Percentiles rank a stretch among this genome's conserved stretches.
phyloP scores from a whole-genome alignment of 2,113 vertebrate species.

The Chloropsis hardwickii region DNA sequence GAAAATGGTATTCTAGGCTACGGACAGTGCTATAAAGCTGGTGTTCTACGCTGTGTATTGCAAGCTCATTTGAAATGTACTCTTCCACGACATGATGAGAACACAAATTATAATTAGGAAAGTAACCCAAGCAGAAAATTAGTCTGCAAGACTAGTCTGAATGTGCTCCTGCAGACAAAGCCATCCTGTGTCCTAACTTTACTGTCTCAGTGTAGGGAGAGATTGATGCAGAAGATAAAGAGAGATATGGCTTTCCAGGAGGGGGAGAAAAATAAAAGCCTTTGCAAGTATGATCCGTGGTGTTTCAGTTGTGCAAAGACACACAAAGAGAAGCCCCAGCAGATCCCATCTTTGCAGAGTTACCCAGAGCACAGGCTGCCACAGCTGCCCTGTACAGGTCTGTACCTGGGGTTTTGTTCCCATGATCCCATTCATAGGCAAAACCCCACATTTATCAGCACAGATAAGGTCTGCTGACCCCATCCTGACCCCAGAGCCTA shows the following conservation, averaged over 20 bases:
- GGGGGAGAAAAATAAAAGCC: no score
- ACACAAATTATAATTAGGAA: slow-evolving; percentile 74
- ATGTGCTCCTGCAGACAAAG: slow-evolving; percentile 62
- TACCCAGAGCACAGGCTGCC: background rate
- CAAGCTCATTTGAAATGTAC: slow-evolving; percentile 53
- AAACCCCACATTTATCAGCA: background rate
- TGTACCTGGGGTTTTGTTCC: background rate
- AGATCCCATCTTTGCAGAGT: background rate
- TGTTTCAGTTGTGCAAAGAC: background rate
- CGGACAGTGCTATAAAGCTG: background rate
- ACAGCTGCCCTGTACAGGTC: rapidly evolving
- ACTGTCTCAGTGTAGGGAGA: slow-evolving; percentile 11
- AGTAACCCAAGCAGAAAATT: slow-evolving; percentile 73
- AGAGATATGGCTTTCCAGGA: slow-evolving; percentile 3
- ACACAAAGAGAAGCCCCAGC: background rate
- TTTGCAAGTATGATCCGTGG: background rate
- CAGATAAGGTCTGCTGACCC: background rate
- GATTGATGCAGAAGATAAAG: slow-evolving; percentile 60
- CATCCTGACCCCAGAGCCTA: background rate
- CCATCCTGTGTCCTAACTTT: slow-evolving; percentile 29
- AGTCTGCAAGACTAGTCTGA: slow-evolving; percentile 59
- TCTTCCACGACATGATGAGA: slow-evolving; percentile 62
- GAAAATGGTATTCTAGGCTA: background rate
- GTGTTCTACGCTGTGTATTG: background rate
- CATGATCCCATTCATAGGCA: background rate